Conservation (phyloP, 2,888 invertebrate species). For the Rhyacophila evoluta region DNA sequence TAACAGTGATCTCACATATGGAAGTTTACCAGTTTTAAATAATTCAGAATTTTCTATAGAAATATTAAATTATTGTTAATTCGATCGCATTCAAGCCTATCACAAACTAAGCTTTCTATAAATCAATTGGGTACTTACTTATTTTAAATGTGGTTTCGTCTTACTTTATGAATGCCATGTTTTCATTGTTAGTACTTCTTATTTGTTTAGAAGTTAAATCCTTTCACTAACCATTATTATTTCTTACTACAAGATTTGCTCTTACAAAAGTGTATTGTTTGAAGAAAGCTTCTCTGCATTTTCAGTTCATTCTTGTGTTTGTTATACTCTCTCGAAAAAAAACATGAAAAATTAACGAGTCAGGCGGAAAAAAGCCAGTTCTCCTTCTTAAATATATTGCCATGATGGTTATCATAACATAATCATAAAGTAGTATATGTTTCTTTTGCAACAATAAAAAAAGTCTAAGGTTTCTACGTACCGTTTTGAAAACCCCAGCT, state of each 20-base stretch:
- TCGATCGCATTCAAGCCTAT: background rate
- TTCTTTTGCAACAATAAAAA: too few species aligned
- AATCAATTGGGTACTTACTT: too few species aligned
- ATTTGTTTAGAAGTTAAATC: background rate
- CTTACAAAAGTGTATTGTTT: background rate
- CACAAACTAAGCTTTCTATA: too few species aligned
- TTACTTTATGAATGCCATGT: too few species aligned
- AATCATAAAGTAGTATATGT: too few species aligned
- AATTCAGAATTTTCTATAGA: too few species aligned
- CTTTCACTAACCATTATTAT: background rate
- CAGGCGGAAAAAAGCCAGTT: background rate
- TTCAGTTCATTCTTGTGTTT: background rate
- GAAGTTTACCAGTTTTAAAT: too few species aligned
- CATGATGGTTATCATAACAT: background rate
- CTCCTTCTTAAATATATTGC: background rate
- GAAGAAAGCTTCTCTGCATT: background rate
- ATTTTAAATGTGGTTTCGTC: too few species aligned
- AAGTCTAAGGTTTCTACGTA: too few species aligned
- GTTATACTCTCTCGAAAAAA: background rate
- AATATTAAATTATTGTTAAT: too few species aligned
- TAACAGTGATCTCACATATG: background rate
- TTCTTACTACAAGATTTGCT: background rate
- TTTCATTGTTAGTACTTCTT: background rate
- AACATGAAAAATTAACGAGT: background rate
- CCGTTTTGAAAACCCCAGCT: too few species aligned